A percentile compares a stretch with the other conserved stretches of the same genome.
These are phyloP conservation scores for Rotaria sp. DNA, from an alignment of 2,888 invertebrate species.

Conservation along the genomic window DNA sequence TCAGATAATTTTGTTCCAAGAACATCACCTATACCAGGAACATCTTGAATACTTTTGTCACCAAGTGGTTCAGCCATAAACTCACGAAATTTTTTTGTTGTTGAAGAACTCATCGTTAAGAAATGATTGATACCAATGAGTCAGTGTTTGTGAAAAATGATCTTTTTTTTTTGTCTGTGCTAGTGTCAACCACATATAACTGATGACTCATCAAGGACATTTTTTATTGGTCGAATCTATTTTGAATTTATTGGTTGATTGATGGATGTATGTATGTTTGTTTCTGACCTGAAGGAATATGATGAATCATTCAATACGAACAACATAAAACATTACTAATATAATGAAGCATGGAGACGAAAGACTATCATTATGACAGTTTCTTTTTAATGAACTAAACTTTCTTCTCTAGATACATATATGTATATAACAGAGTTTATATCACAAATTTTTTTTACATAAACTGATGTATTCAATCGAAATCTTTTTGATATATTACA, in stretches of 20 bases:
- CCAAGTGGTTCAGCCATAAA: slow-evolving; percentile 19
- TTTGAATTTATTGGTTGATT: background rate
- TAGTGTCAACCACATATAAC: background rate
- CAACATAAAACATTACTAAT: too few species aligned
- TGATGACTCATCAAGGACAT: background rate
- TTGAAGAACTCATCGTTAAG: background rate
- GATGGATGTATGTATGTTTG: too few species aligned
- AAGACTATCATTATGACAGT: too few species aligned
- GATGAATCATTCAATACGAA: background rate
- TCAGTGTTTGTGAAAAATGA: background rate
- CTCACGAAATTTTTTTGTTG: slow-evolving; percentile 28
- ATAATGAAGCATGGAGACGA: too few species aligned
- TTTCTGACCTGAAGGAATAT: background rate
- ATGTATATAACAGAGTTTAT: too few species aligned
- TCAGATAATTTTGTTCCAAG: slow-evolving; percentile 16
- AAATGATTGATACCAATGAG: background rate
- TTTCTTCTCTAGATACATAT: too few species aligned
- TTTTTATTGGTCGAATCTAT: background rate
- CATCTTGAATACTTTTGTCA: slow-evolving; percentile 18
- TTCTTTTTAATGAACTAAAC: too few species aligned
- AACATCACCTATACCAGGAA: slow-evolving; percentile 13
- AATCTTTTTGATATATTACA: too few species aligned
- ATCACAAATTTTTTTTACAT: too few species aligned
- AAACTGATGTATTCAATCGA: too few species aligned
- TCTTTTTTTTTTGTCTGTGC: background rate